Evolutionary conservation across 2,113 vertebrate genomes (phyloP), one percentile per base, ranked within the genome.

Genomic region (Larimichthys crocea): DNA sequence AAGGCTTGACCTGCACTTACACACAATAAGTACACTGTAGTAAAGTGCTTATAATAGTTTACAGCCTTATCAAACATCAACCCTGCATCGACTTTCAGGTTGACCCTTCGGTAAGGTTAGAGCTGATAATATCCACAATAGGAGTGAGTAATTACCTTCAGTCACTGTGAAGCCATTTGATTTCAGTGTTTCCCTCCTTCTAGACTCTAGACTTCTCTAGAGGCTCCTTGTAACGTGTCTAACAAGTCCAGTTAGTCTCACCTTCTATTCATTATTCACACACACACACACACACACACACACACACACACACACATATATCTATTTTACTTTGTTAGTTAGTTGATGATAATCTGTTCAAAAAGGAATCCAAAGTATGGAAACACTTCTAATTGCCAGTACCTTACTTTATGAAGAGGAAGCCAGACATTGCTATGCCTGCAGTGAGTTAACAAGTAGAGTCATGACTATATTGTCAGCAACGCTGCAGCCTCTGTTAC

Each of bases 251-350:
- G 65, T 77, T 62, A 52, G 73, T 29, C 53, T 85, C 74, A 19
- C 49, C 49, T 46, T 24, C n/a, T 59, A 78, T 83, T 65, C 53
- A 68, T 74, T 74, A 76, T 84, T 76, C 65, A 78, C 35, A 31
- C 31, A 35, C 31, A 35, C 6, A 7, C 6, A 35, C 6, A 31
- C 61, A 35, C 31, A 35, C 6, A 7, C 6, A 35, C 6, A 31
- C 65, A 78, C 35, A 31, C 31, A 35, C 31, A 35, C 6, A 7
- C 6, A 35, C 6, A 31, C 61, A n/a, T n/a, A 52, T 50, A 5
- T 50, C 12, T 8, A 1, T 40, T 17, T 8, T 26, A 11, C 15
- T 65, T 49, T 65, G 14, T 60, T 59, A 20, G 35, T 10, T 24
- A 11, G 5, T 59, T 20, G 29, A 12, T 22, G 44, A 62, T 22